A percentile compares a stretch with the other conserved stretches of the same genome.
Evolutionary conservation across 2,113 vertebrate species (phyloP).

Genomic region (Mungos mungo): DNA sequence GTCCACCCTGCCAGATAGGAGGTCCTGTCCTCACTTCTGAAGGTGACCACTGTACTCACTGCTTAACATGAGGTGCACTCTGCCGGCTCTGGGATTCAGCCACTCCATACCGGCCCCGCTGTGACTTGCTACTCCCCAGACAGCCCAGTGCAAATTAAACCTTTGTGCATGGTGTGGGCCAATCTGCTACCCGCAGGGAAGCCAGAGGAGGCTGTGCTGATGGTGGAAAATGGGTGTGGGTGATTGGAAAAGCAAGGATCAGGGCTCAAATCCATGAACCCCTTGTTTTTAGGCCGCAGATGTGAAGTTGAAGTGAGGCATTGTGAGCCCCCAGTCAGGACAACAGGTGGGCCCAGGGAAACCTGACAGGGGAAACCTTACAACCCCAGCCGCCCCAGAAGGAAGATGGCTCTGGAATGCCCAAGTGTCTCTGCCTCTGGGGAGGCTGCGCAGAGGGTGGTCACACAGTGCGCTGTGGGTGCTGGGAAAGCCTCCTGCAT

Average conservation of each 20-base stretch:
- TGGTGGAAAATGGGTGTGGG: not conserved
- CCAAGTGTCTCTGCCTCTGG: not conserved
- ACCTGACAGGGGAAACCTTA: not conserved
- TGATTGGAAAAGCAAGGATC: not conserved
- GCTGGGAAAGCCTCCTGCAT: not conserved
- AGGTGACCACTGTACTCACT: not conserved
- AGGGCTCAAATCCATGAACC: not conserved
- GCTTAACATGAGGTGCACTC: not conserved
- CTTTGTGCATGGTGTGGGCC: not conserved
- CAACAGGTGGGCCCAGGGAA: not conserved
- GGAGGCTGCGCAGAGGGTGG: not conserved
- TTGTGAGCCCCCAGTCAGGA: not conserved
- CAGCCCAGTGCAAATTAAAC: not conserved
- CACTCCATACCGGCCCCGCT: accelerated
- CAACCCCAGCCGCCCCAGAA: accelerated
- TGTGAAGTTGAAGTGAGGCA: not conserved
- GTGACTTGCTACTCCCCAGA: not conserved
- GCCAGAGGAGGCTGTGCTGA: not conserved
- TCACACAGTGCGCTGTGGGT: accelerated
- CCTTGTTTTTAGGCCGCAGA: not conserved
- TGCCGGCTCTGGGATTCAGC: not conserved
- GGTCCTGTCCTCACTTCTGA: not conserved
- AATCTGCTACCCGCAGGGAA: not conserved
- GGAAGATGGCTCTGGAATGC: not conserved
- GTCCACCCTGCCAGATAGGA: not conserved